These are phyloP conservation scores for fruit fly (Drosophila melanogaster) DNA, from an alignment of 1,140 invertebrate genomes.

Conservation along the genomic window DNA sequence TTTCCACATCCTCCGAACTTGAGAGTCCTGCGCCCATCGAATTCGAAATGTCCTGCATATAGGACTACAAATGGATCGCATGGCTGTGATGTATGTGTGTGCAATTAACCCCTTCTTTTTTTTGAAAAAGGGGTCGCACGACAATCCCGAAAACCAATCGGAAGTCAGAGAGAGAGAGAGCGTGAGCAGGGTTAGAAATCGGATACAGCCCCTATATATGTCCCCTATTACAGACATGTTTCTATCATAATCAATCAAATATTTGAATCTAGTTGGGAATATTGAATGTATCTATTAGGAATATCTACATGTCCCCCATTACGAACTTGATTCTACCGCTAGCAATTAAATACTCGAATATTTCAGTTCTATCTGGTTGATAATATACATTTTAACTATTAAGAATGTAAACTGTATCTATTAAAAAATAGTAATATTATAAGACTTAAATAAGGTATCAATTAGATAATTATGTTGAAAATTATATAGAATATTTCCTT, in stretches of 20 bases:
- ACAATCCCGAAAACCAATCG: constrained; percentile 32
- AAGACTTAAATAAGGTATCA: too few species aligned
- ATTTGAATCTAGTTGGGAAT: background rate
- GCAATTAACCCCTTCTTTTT: constrained; percentile 21
- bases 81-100: background rate
- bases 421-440: too few species aligned
- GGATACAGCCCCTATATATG: background rate
- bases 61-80: background rate
- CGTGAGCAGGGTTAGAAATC: background rate
- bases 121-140: background rate
- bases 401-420: too few species aligned
- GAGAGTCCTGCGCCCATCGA: background rate
- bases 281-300: background rate
- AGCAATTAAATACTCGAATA: too few species aligned
- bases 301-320: background rate
- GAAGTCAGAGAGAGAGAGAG: background rate
- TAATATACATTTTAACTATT: too few species aligned
- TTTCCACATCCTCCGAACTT: background rate
- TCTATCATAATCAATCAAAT: background rate
- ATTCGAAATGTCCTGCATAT: background rate
- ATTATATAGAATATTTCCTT: too few species aligned
- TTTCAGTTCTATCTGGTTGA: too few species aligned
- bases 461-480: too few species aligned
- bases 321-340: background rate
- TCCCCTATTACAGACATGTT: background rate